Evolutionary conservation across 1,140 invertebrate genomes (phyloP).

Genomic region (Hylyphantes graminicola): DNA sequence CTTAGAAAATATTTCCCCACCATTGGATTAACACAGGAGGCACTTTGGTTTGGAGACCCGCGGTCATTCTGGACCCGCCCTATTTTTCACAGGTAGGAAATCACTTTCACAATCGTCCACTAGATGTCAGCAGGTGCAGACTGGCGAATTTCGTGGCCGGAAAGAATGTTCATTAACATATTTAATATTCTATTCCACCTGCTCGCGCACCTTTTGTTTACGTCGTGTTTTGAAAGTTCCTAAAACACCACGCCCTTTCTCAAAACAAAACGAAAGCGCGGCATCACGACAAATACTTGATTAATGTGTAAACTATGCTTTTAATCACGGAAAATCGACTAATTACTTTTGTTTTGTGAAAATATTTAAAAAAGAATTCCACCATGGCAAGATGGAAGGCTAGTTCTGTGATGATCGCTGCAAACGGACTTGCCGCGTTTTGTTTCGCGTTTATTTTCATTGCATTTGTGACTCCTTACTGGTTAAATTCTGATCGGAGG

Average conservation of each 20-base stretch:
- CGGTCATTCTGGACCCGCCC: no score
- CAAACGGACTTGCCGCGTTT: constrained; percentile 60
- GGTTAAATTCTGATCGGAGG: constrained; percentile 88
- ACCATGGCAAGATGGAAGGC: constrained; percentile 56
- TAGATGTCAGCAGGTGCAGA: no score
- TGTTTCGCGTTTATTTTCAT: constrained; percentile 75
- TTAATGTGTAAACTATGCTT: neutral
- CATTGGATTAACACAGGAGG: no score
- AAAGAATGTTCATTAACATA: no score
- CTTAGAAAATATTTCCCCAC: no score
- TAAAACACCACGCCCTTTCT: constrained; percentile 13
- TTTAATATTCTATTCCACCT: no score
- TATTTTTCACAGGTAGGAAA: no score
- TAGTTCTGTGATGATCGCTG: constrained; percentile 53
- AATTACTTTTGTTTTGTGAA: neutral
- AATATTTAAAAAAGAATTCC: neutral
- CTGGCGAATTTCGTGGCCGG: no score
- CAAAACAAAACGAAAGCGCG: neutral
- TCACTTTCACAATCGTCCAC: no score
- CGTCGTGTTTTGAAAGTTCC: constrained; percentile 7
- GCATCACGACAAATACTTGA: no score
- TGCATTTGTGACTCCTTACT: constrained; percentile 91
- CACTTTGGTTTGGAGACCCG: no score
- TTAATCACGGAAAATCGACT: neutral
- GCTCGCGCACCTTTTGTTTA: constrained; percentile 16